Evolutionary conservation across 2,113 vertebrate genomes (phyloP).

Genomic region (Catharus fuscescens): DNA sequence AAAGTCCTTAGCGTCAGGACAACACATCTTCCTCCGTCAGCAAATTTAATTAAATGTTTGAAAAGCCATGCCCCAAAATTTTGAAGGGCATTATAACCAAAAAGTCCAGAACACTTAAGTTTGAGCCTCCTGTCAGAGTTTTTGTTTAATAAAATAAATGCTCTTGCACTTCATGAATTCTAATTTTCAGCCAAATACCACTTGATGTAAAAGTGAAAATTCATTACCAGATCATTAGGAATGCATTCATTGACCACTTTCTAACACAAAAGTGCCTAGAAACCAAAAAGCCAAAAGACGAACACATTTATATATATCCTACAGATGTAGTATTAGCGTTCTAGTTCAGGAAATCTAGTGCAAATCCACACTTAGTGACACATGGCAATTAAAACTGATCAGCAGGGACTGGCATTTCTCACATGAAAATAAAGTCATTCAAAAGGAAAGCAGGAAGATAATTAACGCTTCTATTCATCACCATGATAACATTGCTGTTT

Average conservation of each 20-base stretch:
- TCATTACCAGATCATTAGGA: background rate
- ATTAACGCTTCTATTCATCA: background rate
- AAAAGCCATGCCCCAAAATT: background rate
- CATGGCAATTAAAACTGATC: background rate
- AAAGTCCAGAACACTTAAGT: background rate
- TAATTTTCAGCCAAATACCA: background rate
- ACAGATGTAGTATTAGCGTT: background rate
- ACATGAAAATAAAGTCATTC: background rate
- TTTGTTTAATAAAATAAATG: background rate
- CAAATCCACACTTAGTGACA: background rate
- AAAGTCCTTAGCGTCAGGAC: background rate
- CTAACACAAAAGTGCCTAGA: background rate
- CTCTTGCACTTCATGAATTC: rapidly evolving
- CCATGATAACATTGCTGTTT: background rate
- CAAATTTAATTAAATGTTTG: background rate
- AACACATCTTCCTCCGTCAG: background rate
- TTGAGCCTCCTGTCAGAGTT: background rate
- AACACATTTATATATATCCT: rapidly evolving
- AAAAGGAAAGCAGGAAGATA: background rate
- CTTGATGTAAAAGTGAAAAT: background rate
- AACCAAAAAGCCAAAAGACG: background rate
- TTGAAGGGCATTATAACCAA: background rate
- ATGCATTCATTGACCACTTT: background rate
- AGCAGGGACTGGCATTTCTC: background rate
- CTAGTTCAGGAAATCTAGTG: background rate